Evolutionary conservation across 2,888 invertebrate genomes (phyloP), one percentile per base, ranked within the genome.

Genomic region (Cecidostiba fungosa): DNA sequence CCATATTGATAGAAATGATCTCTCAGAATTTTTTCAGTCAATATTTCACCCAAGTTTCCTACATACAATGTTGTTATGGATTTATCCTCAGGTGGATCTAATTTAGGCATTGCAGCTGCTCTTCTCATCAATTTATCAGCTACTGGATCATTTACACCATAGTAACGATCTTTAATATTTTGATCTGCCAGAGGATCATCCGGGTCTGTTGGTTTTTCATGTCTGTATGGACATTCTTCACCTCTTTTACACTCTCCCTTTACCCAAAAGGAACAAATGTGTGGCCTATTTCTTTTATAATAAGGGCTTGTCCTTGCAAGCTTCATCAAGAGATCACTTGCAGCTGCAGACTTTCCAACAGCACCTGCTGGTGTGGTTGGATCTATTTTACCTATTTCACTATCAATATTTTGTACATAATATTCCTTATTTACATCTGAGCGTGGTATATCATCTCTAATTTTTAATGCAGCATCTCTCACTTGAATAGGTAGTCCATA

Each of bases 1-100:
- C 99, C 99, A 94, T 97, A 99, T 93, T 99, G 99, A 94, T 99
- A 99, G 94, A 99, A 99, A 91, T 99, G 97, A 92, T 99, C 98
- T 88, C 98, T 96, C 88, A 99, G 95, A 90, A 99, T 98, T 87
- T 97, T 97, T 90, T 99, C 99, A 0, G 96, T 96, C 50, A 98
- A 95, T 87, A 96, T 95, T 84, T 98, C 98, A 0, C 98, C 98
- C 29, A 99, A 94, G 92, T 99, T 99, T 23, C 99, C 99, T n/a
- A 99, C 96, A 92, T 99, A 99, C 8, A 99, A 94, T 0, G 99
- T 99, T 0, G 99, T 99, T 70, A 99, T 99, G 3, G 97, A 96
- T 90, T 97, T 97, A 92, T 99, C 99, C 91, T 99, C 99, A 0
- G 99, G 99, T 0, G 98, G 97, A 69, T 98, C 98, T 69, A 99